Evolutionary conservation across 2,113 vertebrate genomes (phyloP), one percentile per base, ranked within the genome.

Genomic region (Candoia aspera): DNA sequence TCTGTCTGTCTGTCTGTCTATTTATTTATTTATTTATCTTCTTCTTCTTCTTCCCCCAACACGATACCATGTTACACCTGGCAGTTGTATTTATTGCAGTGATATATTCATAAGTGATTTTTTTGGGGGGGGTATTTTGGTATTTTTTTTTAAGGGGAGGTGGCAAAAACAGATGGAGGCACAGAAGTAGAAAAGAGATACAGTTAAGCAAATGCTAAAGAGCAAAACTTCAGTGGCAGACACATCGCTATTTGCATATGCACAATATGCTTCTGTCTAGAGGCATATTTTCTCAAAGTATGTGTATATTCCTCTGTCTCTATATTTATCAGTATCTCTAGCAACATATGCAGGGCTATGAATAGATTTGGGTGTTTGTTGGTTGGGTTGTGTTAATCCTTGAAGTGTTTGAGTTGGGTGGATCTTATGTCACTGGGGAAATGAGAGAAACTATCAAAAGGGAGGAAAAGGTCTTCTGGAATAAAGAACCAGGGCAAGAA

Each of bases 261-360:
- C 96, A 96, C 97, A 98, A 97, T 97, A 97, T 98, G 97, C 95
- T 98, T 97, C 97, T 97, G 97, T 97, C 97, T 96, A 86, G 95
- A 96, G 97, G 96, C 96, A 96, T 95, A 96, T 96, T 97, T 97
- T 97, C 92, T 95, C 94, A 95, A 96, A 97, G 91, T 97, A 97
- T 97, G 95, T 97, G 95, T 97, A 93, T 97, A 97, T 97, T 97
- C 97, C 97, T 96, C 95, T 96, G 96, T 94, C 96, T 97, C 96
- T 97, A 97, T 97, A 98, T 97, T 98, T 98, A 97, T 97, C 96
- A 95, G 90, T 93, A 97, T 97, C 97, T 96, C 94, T 97, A 96
- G 97, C 95, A 98, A 96, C 97, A 98, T 97, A 97, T 97, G 97
- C 96, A 97, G 94, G 93, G 2, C 96, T 98, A 97, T 97, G 97